A percentile compares a stretch with the other conserved stretches of the same genome.
phyloP scores from a whole-genome alignment of 2,888 invertebrate genomes.

The Spilosoma lubricipeda region DNA sequence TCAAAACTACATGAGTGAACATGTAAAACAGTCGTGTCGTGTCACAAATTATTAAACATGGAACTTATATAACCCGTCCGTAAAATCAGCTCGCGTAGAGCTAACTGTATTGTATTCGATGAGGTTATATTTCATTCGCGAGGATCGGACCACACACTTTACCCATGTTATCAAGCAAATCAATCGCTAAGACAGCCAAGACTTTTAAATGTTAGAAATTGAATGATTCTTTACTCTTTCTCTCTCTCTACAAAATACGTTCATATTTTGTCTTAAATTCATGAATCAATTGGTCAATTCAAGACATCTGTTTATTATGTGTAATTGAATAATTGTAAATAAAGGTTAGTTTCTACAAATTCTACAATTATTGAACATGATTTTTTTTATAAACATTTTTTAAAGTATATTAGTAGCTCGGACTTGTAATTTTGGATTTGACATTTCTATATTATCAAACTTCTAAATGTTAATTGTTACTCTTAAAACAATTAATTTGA shows the following conservation, averaged over 20 bases:
- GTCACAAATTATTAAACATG: conserved; percentile 36
- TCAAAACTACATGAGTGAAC: conserved; percentile 20
- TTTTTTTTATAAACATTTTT: no score
- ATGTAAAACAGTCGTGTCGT: conserved; percentile 15
- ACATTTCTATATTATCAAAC: not conserved
- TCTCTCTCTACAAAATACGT: no score
- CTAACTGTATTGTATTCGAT: conserved; percentile 32
- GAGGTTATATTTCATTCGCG: conserved; percentile 56
- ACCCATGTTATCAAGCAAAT: conserved; percentile 47
- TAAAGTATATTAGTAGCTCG: no score
- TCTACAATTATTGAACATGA: not conserved
- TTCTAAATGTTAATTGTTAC: no score
- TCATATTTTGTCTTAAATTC: no score
- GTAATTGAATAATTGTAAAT: not conserved
- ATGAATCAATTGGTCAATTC: no score
- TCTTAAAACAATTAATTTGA: not conserved
- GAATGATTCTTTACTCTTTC: not conserved
- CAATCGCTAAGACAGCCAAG: conserved; percentile 44
- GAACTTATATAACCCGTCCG: conserved; percentile 27
- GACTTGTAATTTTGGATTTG: not conserved
- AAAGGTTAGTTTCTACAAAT: not conserved
- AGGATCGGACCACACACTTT: conserved; percentile 51
- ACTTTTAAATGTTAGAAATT: not conserved
- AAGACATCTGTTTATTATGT: not conserved
- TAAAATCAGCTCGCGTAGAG: conserved; percentile 33